Conservation (phyloP, 1,140 invertebrate species). For the Lasioglossum baleicum region DNA sequence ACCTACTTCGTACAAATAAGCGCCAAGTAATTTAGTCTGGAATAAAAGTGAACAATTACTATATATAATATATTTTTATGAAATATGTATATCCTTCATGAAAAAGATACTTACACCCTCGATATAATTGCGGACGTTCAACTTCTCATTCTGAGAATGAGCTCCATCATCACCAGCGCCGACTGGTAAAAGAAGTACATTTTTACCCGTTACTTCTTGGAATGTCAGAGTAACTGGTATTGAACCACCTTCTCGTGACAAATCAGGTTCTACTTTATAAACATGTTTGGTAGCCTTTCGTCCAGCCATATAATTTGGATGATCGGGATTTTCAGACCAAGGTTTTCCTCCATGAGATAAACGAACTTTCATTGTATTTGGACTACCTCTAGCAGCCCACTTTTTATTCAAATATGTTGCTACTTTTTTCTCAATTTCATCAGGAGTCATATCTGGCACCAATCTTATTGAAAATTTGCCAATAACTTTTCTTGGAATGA, state of each 20-base stretch:
- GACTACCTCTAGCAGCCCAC: slow-evolving; percentile 87
- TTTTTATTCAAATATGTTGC: slow-evolving; percentile 86
- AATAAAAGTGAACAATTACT: slow-evolving; percentile 62
- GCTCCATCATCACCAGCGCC: slow-evolving; percentile 97
- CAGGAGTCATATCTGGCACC: slow-evolving; percentile 94
- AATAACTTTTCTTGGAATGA: slow-evolving; percentile 96
- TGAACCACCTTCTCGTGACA: slow-evolving; percentile 96
- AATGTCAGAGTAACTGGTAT: slow-evolving; percentile 97
- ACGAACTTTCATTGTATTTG: slow-evolving; percentile 91
- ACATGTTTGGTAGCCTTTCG: slow-evolving; percentile 92
- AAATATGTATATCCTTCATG: not conserved
- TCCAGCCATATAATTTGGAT: slow-evolving; percentile 95
- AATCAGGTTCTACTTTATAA: slow-evolving; percentile 95
- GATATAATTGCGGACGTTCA: slow-evolving; percentile 95
- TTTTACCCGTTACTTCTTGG: slow-evolving; percentile 94
- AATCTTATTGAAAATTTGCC: slow-evolving; percentile 98
- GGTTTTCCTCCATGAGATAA: slow-evolving; percentile 90
- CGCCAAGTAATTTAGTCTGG: slow-evolving; percentile 92
- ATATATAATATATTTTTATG: not conserved
- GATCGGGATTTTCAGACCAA: slow-evolving; percentile 95
- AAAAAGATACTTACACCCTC: slow-evolving; percentile 88
- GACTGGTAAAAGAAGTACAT: slow-evolving; percentile 94
- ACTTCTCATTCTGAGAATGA: slow-evolving; percentile 99
- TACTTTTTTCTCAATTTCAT: slow-evolving; percentile 87
- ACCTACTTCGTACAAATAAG: slow-evolving; percentile 90